Percentiles rank a stretch among this genome's conserved stretches.
Conservation (phyloP, 2,113 vertebrate genomes). For the Salvelinus sp. region DNA sequence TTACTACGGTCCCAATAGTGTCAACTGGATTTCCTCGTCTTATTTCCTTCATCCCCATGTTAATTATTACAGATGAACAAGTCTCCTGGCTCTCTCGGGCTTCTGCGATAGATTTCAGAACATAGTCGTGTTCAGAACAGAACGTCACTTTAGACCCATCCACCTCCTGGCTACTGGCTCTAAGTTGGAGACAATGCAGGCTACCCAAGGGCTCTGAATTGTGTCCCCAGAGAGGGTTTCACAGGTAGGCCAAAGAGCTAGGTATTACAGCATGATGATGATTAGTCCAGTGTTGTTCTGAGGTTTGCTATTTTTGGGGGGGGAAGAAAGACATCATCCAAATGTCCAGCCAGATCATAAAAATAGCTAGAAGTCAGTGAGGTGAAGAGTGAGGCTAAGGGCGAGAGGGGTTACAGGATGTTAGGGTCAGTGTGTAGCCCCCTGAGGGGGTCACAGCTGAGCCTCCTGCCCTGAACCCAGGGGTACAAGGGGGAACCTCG, state of each 20-base stretch:
- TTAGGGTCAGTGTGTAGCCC: conserved; percentile 54
- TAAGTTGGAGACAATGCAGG: too few species aligned
- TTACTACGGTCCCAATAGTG: not conserved
- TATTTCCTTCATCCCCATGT: too few species aligned
- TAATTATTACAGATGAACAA: too few species aligned
- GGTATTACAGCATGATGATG: conserved; percentile 35
- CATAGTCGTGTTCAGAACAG: too few species aligned
- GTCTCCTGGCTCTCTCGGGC: too few species aligned
- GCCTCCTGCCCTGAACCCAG: conserved; percentile 37
- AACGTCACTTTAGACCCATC: not conserved
- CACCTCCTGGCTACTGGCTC: not conserved
- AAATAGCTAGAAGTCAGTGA: conserved; percentile 70
- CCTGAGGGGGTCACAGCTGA: conserved; percentile 47
- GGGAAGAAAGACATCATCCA: conserved; percentile 6
- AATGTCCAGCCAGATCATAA: conserved; percentile 65
- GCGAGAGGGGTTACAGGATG: conserved; percentile 63
- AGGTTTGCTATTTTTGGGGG: conserved; percentile 35
- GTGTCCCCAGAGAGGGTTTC: conserved; percentile 14
- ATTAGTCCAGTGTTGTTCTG: conserved; percentile 42
- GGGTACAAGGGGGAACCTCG: conserved; percentile 16
- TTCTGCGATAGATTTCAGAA: too few species aligned
- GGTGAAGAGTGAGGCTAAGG: conserved; percentile 49
- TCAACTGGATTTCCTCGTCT: not conserved
- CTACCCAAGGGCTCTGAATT: not conserved
- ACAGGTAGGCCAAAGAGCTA: conserved; percentile 29